These are phyloP conservation scores for Hoplostethus mediterraneus DNA, from an alignment of 2,797 vertebrate species.

Conservation along the genomic window DNA sequence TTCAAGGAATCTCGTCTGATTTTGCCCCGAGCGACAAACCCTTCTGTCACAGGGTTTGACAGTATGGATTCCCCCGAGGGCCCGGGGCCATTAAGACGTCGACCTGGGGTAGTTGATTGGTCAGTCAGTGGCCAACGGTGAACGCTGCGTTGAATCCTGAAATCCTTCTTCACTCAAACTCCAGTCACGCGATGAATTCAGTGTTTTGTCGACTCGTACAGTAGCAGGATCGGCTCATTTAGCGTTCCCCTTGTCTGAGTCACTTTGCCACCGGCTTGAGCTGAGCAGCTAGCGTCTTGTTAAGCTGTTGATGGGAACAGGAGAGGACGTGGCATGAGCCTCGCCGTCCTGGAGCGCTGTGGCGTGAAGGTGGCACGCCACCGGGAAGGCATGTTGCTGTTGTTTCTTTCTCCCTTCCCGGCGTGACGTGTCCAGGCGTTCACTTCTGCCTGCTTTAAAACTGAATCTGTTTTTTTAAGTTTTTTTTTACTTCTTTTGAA, in stretches of 20 bases:
- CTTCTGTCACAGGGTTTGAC: constrained; percentile 10
- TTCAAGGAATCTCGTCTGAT: constrained; percentile 1
- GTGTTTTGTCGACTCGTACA: neutral
- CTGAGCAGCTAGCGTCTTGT: constrained; percentile 45
- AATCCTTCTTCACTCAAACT: neutral
- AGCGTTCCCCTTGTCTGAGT: constrained; percentile 46
- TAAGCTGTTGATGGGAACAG: constrained; percentile 70
- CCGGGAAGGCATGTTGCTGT: constrained; percentile 48
- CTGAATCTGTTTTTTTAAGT: constrained; percentile 36
- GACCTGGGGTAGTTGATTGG: too few relatives aligned
- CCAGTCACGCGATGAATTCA: neutral
- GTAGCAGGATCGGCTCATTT: constrained; percentile 18
- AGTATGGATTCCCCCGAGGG: neutral
- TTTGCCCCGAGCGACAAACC: neutral
- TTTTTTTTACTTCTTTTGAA: constrained; percentile 53
- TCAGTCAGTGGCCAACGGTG: too few relatives aligned
- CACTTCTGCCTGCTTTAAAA: constrained; percentile 40
- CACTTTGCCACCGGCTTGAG: constrained; percentile 59
- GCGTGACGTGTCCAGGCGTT: constrained; percentile 41
- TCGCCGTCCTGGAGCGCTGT: constrained; percentile 31
- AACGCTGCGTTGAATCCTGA: neutral
- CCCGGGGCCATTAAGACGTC: neutral
- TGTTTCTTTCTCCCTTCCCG: constrained; percentile 46
- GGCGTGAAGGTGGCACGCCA: constrained; percentile 58
- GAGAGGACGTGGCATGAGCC: constrained; percentile 71